Evolutionary conservation across 2,888 invertebrate genomes (phyloP).

Genomic region (Nemoura dubitans): DNA sequence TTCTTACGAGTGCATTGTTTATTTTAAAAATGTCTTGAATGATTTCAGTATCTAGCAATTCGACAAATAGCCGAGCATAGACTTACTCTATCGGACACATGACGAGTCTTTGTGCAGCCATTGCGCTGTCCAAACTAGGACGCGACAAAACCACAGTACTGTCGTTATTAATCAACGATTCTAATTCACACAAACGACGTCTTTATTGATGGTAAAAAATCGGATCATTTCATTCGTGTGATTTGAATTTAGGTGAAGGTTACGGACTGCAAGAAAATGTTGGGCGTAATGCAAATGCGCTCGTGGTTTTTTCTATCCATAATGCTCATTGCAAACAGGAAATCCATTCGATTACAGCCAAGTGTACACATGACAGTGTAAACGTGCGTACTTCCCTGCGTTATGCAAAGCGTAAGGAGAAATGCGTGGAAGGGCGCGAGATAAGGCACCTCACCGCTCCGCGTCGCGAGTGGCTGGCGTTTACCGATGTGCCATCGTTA

Average conservation of each 20-base stretch:
- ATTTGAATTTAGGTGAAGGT: constrained; percentile 40
- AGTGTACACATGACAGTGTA: neutral
- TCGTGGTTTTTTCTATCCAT: neutral
- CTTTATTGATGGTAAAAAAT: constrained; percentile 29
- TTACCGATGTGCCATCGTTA: neutral
- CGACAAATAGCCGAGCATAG: neutral
- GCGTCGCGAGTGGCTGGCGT: neutral
- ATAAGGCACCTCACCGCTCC: no score
- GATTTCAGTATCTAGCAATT: no score
- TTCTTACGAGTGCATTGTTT: no score
- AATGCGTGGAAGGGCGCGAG: neutral
- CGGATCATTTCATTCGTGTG: constrained; percentile 28
- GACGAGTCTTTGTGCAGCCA: constrained; percentile 25
- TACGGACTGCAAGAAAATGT: neutral
- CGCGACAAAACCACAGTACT: constrained; percentile 22
- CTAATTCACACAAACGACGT: constrained; percentile 38
- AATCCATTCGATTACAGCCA: constrained; percentile 1
- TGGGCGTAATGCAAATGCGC: constrained; percentile 9
- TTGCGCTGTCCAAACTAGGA: constrained; percentile 26
- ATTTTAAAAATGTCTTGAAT: no score
- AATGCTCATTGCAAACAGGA: neutral
- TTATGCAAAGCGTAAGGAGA: neutral
- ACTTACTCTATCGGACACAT: neutral
- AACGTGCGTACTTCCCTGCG: neutral
- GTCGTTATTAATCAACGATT: constrained; percentile 9